A percentile compares a stretch with the other conserved stretches of the same genome.
Evolutionary conservation across 2,797 vertebrate species (phyloP).

Genomic region (Hephaestus fuliginosus): DNA sequence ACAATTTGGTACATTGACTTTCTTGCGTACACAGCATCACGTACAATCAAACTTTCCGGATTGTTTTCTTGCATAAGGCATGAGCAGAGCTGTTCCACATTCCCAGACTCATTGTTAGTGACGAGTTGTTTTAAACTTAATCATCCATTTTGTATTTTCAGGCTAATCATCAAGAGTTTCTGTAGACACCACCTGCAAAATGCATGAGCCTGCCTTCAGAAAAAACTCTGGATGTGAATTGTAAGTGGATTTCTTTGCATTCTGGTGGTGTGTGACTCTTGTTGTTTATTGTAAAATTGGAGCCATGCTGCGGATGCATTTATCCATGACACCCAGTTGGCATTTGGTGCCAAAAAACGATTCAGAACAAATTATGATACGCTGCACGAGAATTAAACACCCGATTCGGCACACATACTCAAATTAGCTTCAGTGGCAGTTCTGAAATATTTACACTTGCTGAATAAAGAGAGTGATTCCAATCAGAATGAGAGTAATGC

Average conservation of each 20-base stretch:
- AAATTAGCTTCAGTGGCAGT: slow-evolving; percentile 18
- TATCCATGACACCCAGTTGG: slow-evolving; percentile 12
- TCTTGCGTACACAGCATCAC: not conserved
- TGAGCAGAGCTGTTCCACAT: not conserved
- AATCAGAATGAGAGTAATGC: not conserved
- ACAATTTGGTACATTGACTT: not conserved
- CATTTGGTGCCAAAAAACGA: slow-evolving; percentile 4
- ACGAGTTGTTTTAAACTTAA: slow-evolving; percentile 10
- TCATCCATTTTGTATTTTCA: slow-evolving; percentile 12
- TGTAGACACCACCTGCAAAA: slow-evolving; percentile 35
- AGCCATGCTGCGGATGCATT: slow-evolving; percentile 1
- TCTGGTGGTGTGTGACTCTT: not conserved
- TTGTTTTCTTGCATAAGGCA: not conserved
- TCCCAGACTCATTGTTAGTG: not conserved
- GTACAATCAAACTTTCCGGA: not conserved
- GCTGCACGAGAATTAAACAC: not conserved
- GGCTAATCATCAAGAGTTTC: slow-evolving; percentile 18
- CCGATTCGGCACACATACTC: not conserved
- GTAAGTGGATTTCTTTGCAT: slow-evolving; percentile 11
- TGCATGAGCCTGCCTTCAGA: slow-evolving; percentile 14
- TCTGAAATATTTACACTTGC: slow-evolving; percentile 5
- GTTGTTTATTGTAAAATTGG: not conserved
- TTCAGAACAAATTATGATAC: slow-evolving; percentile 6
- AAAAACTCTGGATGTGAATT: slow-evolving; percentile 22
- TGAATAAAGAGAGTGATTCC: not conserved